Evolutionary conservation across 2,113 vertebrate genomes (phyloP), one percentile per base, ranked within the genome.

Genomic region (Scatophagus argus): DNA sequence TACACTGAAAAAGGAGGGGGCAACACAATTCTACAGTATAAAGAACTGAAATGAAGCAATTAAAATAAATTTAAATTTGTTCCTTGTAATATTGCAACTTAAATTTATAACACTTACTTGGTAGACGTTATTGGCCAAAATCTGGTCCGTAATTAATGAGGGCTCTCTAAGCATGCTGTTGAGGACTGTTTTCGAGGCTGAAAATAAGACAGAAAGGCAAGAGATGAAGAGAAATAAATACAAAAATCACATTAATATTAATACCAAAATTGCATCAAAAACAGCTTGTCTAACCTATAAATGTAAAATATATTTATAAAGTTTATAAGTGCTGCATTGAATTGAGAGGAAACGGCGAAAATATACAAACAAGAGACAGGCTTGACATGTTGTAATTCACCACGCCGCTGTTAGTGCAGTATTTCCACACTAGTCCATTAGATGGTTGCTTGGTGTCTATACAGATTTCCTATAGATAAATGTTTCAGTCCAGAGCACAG

Each of bases 121-220:
- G 93, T 97, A 96, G 85, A 99, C 91, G 92, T 99, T 96, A 81
- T 94, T 96, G 89, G 97, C 96, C 91, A 99, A 93, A 89, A 95
- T 93, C 90, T 94, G 94, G 94, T 99, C 96, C 83, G 97, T 95
- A 92, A 99, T 98, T 91, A 96, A 94, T 77, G 96, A 95, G 76
- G 98, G 96, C 88, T 99, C 97, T 87, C 97, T 96, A 1, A 99
- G 93, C 97, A 99, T 97, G 92, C 94, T 95, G 92, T 94, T 99
- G 90, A 99, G 93, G 77, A 96, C 89, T 56, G 95, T 93, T 94
- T 98, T 99, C 88, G 97, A 95, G 39, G 96, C 97, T 98, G 94
- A 87, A 67, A 86, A 90, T 87, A 86, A 88, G 63, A 82, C 76
- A 88, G 84, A 80, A 83, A 86, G 82, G 46, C 5, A 75, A 64